phyloP scores from a whole-genome alignment of 2,797 vertebrate species.

The Sparus aurata region DNA sequence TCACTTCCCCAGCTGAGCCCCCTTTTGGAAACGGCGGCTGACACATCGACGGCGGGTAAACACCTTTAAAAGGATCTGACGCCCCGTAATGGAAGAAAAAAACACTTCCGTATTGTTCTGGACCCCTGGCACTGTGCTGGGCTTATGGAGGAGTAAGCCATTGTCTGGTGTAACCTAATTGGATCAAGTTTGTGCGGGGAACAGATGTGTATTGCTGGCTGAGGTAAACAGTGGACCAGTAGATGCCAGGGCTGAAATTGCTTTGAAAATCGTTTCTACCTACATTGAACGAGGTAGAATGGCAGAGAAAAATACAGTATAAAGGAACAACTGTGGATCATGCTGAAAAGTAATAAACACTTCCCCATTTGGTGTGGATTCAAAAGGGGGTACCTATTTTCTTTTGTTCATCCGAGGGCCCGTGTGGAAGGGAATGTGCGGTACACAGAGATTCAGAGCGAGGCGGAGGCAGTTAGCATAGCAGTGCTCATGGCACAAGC shows the following conservation, averaged over 20 bases:
- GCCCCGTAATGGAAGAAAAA: slow-evolving; percentile 70
- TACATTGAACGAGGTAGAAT: slow-evolving; percentile 52
- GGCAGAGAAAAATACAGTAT: slow-evolving; percentile 56
- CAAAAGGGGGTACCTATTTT: slow-evolving; percentile 50
- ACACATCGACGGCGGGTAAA: slow-evolving; percentile 76
- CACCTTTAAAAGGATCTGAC: slow-evolving; percentile 83
- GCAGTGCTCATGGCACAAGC: slow-evolving; percentile 24
- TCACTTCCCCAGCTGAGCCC: slow-evolving; percentile 74
- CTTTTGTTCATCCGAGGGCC: slow-evolving; percentile 44
- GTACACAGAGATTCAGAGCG: slow-evolving; percentile 9
- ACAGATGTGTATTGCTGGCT: slow-evolving; percentile 74
- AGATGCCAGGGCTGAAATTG: slow-evolving; percentile 74
- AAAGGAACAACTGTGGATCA: slow-evolving; percentile 62
- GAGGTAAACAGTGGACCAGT: slow-evolving; percentile 73
- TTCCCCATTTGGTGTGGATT: slow-evolving; percentile 61
- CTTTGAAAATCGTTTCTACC: slow-evolving; percentile 73
- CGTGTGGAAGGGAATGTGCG: slow-evolving; percentile 16
- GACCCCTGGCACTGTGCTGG: slow-evolving; percentile 71
- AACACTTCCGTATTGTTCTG: slow-evolving; percentile 76
- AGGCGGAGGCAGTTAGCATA: slow-evolving; percentile 45
- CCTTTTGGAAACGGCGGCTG: slow-evolving; percentile 70
- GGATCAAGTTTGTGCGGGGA: slow-evolving; percentile 77
- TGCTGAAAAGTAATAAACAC: slow-evolving; percentile 66
- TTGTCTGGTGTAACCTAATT: slow-evolving; percentile 80
- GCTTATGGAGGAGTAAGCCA: slow-evolving; percentile 74